Conservation (phyloP, 2,797 vertebrate species). For the Coluber constrictor region DNA sequence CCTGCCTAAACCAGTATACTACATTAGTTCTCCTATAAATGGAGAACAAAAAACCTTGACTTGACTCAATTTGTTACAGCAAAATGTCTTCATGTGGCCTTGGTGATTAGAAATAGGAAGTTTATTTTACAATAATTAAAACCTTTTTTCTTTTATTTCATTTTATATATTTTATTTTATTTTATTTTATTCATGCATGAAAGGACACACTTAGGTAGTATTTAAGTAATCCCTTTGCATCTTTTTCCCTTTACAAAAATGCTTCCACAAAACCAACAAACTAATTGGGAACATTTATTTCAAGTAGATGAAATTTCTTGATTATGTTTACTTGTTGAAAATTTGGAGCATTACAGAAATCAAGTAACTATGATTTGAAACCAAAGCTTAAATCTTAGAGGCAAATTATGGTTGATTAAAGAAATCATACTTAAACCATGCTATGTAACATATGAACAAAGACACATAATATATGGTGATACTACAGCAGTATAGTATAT, state of each 20-base stretch:
- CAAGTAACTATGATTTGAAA: neutral
- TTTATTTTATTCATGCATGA: neutral
- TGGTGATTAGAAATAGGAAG: neutral
- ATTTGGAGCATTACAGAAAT: constrained; percentile 25
- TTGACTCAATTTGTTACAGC: neutral
- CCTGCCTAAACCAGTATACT: neutral
- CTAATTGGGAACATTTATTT: constrained; percentile 41
- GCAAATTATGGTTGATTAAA: neutral
- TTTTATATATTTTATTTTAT: neutral
- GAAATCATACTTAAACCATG: neutral
- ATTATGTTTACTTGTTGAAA: neutral
- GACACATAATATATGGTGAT: neutral
- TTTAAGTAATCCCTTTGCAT: constrained; percentile 7
- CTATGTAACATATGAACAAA: neutral
- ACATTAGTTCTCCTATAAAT: neutral
- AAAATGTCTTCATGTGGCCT: neutral
- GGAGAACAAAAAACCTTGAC: neutral
- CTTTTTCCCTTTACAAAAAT: constrained; percentile 25
- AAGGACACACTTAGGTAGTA: constrained; percentile 46
- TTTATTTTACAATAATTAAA: constrained; percentile 9
- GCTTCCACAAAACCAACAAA: constrained; percentile 29
- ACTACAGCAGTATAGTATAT: neutral
- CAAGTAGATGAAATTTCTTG: neutral
- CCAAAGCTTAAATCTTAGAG: neutral
- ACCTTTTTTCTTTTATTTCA: too few relatives aligned